Conservation (phyloP, 2,888 invertebrate genomes). For the Drosophila flavopinicola region DNA sequence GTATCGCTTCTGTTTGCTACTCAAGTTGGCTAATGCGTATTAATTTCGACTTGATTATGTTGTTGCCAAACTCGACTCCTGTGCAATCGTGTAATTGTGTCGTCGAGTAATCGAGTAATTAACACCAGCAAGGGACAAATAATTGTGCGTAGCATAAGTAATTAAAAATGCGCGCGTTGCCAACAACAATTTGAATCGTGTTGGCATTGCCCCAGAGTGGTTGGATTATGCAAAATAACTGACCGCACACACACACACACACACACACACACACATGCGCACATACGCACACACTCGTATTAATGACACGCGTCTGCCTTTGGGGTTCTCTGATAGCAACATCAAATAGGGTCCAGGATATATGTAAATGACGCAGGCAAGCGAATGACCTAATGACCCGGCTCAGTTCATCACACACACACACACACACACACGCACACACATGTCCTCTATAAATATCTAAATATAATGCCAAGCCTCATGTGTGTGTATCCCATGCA, state of each 20-base stretch:
- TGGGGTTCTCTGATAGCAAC: conserved; percentile 21
- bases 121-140: conserved; percentile 15
- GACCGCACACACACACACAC: conserved; percentile 33
- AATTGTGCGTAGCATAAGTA: conserved; percentile 26
- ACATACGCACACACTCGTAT: conserved; percentile 6
- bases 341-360: conserved; percentile 13
- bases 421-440: not conserved
- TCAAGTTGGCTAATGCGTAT: conserved; percentile 40
- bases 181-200: not conserved
- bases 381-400: conserved; percentile 40
- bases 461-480: conserved; percentile 21
- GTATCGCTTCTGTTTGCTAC: conserved; percentile 36
- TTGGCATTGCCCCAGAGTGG: not conserved
- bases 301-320: conserved; percentile 31
- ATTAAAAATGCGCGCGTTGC: conserved; percentile 26
- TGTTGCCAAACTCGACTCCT: conserved; percentile 22
- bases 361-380: conserved; percentile 7
- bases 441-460: conserved; percentile 7
- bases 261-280: not conserved
- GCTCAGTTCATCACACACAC: conserved; percentile 19
- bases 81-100: conserved; percentile 10
- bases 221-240: conserved; percentile 44
- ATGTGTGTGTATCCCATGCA: conserved; percentile 28
- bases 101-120: conserved; percentile 36
- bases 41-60: conserved; percentile 64